Percentiles rank a stretch among this genome's conserved stretches.
phyloP scores from a whole-genome alignment of 1,140 invertebrate genomes.

The Meloidogyne chitwoodi region DNA sequence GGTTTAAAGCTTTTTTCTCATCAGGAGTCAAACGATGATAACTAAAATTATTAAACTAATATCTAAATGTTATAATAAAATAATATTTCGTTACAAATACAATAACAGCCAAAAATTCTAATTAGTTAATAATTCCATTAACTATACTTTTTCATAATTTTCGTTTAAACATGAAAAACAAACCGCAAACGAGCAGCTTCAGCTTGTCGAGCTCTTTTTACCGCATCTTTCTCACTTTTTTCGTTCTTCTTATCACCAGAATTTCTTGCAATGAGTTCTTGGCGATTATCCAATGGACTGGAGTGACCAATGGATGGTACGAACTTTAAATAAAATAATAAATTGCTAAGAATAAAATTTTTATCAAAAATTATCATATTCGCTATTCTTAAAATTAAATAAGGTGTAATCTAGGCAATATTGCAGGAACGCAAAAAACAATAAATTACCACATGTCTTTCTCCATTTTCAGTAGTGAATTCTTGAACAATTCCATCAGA shows the following conservation, averaged over 20 bases:
- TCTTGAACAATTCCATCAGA: slow-evolving; percentile 17
- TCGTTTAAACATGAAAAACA: neutral
- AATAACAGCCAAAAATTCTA: too few species aligned
- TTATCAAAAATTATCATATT: too few species aligned
- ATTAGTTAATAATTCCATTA: neutral
- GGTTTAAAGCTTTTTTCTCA: slow-evolving; percentile 41
- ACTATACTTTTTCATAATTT: neutral
- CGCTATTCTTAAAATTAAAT: too few species aligned
- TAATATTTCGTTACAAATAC: too few species aligned
- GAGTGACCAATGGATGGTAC: neutral
- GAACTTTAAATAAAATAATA: neutral
- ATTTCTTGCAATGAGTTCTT: neutral
- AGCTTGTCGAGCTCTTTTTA: slow-evolving; percentile 40
- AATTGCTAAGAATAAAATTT: too few species aligned
- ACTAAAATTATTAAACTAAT: too few species aligned
- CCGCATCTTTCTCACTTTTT: slow-evolving; percentile 23
- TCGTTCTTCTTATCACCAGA: slow-evolving; percentile 12
- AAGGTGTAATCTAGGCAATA: too few species aligned
- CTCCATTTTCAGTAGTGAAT: slow-evolving; percentile 15
- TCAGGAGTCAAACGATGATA: slow-evolving; percentile 39
- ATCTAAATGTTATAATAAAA: too few species aligned
- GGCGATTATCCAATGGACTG: neutral
- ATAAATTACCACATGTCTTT: slow-evolving; percentile 10
- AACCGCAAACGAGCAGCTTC: slow-evolving; percentile 34
- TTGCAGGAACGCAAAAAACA: too few species aligned